A percentile compares a stretch with the other conserved stretches of the same genome.
phyloP scores from a whole-genome alignment of 2,113 vertebrate genomes.

The Alexandromys fortis region DNA sequence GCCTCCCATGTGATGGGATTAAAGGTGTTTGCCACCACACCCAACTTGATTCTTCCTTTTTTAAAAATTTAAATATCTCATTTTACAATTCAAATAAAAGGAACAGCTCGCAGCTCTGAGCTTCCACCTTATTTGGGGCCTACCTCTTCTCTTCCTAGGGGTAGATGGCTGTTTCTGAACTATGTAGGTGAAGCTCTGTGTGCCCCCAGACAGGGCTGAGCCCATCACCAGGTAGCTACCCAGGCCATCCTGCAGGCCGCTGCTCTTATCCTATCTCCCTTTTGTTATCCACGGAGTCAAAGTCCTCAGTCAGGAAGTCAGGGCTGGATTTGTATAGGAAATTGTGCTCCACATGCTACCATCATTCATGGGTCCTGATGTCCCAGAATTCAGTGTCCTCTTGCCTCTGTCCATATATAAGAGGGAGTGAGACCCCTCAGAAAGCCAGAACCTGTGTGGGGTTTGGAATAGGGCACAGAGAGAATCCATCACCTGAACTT shows the following conservation, averaged over 20 bases:
- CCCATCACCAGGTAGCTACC: neutral
- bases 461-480: neutral
- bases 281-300: neutral
- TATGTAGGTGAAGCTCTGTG: neutral
- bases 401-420: neutral
- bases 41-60: neutral
- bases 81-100: neutral
- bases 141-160: neutral
- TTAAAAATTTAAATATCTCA: neutral
- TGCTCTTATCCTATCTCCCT: neutral
- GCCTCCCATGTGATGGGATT: neutral
- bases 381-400: neutral
- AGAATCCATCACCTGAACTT: neutral
- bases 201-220: neutral
- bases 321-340: neutral
- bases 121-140: neutral
- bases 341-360: too few relatives aligned
- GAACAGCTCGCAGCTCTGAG: neutral
- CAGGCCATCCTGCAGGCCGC: too few relatives aligned
- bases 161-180: neutral
- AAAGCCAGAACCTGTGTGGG: constrained; percentile 6
- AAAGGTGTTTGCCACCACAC: neutral
- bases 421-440: neutral
- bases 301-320: neutral
- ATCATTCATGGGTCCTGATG: neutral